These are phyloP conservation scores for Toxotes chatareus DNA, from an alignment of 2,113 vertebrate genomes.

Conservation along the genomic window DNA sequence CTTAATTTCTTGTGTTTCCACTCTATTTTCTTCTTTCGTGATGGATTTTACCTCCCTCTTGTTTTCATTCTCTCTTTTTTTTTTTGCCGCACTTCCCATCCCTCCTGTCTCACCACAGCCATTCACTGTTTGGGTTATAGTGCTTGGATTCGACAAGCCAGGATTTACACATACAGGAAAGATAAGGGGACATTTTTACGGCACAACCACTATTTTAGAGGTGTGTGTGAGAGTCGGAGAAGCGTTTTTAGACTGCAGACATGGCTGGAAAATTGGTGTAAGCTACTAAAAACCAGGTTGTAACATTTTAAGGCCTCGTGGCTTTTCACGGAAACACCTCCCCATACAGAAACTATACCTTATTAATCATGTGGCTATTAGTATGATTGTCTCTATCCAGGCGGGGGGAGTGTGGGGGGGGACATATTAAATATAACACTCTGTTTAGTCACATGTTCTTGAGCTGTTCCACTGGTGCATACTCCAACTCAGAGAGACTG, in stretches of 20 bases:
- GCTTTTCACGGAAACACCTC: slow-evolving; percentile 72
- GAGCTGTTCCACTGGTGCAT: background rate
- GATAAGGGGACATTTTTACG: slow-evolving; percentile 83
- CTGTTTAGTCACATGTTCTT: slow-evolving; percentile 13
- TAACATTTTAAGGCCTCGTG: slow-evolving; percentile 77
- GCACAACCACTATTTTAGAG: slow-evolving; percentile 59
- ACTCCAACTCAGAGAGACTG: background rate
- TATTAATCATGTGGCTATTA: slow-evolving; percentile 70
- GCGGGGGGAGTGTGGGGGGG: background rate
- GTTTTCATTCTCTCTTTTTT: slow-evolving; percentile 28
- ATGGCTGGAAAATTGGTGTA: slow-evolving; percentile 78
- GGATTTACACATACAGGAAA: slow-evolving; percentile 79
- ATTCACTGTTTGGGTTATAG: slow-evolving; percentile 56
- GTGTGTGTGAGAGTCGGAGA: slow-evolving; percentile 43
- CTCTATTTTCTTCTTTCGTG: slow-evolving; percentile 33
- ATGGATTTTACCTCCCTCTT: slow-evolving; percentile 55
- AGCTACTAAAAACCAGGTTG: slow-evolving; percentile 70
- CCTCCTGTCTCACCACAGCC: slow-evolving; percentile 62
- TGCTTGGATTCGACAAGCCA: slow-evolving; percentile 61
- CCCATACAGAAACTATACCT: slow-evolving; percentile 53
- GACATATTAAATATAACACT: slow-evolving; percentile 18
- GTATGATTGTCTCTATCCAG: slow-evolving; percentile 36
- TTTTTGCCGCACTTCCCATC: slow-evolving; percentile 27
- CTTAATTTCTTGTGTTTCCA: slow-evolving; percentile 39
- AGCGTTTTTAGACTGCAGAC: slow-evolving; percentile 72